Evolutionary conservation across 1,140 invertebrate genomes (phyloP).

Genomic region (Zaprionus nigranus): DNA sequence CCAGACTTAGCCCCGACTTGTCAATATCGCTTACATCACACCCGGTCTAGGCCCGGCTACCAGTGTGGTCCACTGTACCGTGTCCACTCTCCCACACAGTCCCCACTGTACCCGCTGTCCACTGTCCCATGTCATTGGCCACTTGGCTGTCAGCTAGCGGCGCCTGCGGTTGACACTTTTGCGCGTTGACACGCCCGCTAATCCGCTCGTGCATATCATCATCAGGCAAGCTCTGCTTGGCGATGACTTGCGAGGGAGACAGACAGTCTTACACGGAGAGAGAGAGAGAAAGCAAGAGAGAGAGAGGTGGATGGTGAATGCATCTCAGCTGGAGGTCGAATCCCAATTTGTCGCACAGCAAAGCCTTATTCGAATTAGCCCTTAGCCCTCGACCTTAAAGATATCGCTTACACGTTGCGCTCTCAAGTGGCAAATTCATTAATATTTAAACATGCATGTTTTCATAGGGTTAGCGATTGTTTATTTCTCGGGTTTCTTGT

Average conservation of each 20-base stretch:
- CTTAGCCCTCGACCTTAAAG: conserved; percentile 10
- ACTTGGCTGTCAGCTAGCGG: conserved; percentile 41
- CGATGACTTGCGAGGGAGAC: conserved; percentile 30
- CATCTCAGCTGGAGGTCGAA: conserved; percentile 25
- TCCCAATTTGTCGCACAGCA: conserved; percentile 23
- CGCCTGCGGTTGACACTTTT: conserved; percentile 67
- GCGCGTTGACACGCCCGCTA: conserved; percentile 58
- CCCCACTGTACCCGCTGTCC: neutral
- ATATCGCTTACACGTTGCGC: conserved; percentile 43
- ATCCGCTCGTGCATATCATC: conserved; percentile 54
- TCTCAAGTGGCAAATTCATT: conserved; percentile 40
- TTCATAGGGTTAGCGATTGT: neutral
- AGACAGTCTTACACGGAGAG: neutral
- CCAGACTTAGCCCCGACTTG: conserved; percentile 39
- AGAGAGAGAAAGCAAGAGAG: too few species aligned
- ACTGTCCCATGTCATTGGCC: conserved; percentile 37
- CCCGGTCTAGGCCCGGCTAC: neutral
- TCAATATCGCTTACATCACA: conserved; percentile 68
- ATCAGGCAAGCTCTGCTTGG: conserved; percentile 1
- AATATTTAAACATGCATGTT: conserved; percentile 4
- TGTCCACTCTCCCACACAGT: neutral
- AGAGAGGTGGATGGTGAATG: neutral
- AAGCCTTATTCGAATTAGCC: conserved; percentile 20
- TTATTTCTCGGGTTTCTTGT: neutral
- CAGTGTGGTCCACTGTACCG: conserved; percentile 7